phyloP scores from a whole-genome alignment of 2,888 invertebrate species.

The Drosophila mercatorum region DNA sequence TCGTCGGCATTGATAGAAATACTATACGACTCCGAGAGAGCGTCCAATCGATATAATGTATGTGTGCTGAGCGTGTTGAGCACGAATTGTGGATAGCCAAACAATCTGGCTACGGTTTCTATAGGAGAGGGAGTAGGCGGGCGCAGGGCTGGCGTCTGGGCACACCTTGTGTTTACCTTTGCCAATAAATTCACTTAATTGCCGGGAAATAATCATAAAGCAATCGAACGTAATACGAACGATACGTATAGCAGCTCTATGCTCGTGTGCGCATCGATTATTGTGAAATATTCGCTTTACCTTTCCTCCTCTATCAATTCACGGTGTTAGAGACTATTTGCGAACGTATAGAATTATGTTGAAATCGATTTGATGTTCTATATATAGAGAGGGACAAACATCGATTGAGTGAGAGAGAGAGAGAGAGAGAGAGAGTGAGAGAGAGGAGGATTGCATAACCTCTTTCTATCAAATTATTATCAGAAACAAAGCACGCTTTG shows the following conservation, averaged over 20 bases:
- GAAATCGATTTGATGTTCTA: conserved; percentile 63
- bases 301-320: conserved; percentile 24
- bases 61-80: conserved; percentile 18
- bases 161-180: conserved; percentile 69
- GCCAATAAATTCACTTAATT: conserved; percentile 84
- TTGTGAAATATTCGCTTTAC: conserved; percentile 51
- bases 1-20: conserved; percentile 65
- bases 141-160: conserved; percentile 19
- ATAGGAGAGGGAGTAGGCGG: conserved; percentile 7
- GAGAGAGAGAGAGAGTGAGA: neutral
- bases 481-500: neutral
- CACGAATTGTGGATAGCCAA: conserved; percentile 34
- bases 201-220: conserved; percentile 84
- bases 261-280: conserved; percentile 49
- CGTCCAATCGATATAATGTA: conserved; percentile 64
- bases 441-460: conserved; percentile 5
- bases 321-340: conserved; percentile 34
- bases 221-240: conserved; percentile 77
- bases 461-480: neutral
- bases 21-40: conserved; percentile 54
- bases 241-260: conserved; percentile 27
- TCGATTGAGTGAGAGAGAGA: neutral
- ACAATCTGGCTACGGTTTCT: conserved; percentile 19
- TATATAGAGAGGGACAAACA: neutral
- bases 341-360: conserved; percentile 50